These are phyloP conservation scores for Nasonia giraulti DNA, from an alignment of 1,140 invertebrate genomes.

Conservation along the genomic window DNA sequence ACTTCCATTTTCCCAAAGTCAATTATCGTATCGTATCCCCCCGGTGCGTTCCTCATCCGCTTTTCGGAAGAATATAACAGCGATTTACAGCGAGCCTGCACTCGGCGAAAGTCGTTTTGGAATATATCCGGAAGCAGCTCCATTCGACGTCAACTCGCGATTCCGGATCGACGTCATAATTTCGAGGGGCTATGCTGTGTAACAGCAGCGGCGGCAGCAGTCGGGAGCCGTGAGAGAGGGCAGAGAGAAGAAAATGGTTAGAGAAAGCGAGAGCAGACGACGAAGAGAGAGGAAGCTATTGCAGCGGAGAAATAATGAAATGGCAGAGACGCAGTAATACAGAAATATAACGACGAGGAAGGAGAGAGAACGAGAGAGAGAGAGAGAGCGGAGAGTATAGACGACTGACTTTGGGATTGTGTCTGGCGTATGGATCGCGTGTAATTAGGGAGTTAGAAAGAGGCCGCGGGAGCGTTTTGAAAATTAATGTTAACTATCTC, in stretches of 20 bases:
- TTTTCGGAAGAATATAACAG: slow-evolving; percentile 51
- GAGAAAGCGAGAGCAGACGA: background rate
- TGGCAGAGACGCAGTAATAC: slow-evolving; percentile 41
- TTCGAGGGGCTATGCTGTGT: slow-evolving; percentile 57
- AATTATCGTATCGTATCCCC: slow-evolving; percentile 48
- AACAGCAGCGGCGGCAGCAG: background rate
- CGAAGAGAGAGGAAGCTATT: slow-evolving; percentile 37
- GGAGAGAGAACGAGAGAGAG: slow-evolving; percentile 39
- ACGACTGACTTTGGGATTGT: slow-evolving; percentile 10
- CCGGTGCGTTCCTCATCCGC: slow-evolving; percentile 36
- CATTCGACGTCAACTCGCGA: slow-evolving; percentile 64
- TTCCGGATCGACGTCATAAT: slow-evolving; percentile 68
- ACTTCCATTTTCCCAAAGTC: slow-evolving; percentile 50
- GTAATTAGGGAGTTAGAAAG: background rate
- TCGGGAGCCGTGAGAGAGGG: background rate
- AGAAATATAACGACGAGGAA: slow-evolving; percentile 48
- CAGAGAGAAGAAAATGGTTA: slow-evolving; percentile 25
- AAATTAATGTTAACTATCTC: no score
- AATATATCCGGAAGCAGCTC: slow-evolving; percentile 60
- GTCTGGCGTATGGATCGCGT: background rate
- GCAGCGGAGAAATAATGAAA: slow-evolving; percentile 46
- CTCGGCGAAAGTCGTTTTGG: slow-evolving; percentile 54
- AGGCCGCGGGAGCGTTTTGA: no score
- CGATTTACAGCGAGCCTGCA: slow-evolving; percentile 45
- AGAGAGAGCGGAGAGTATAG: slow-evolving; percentile 23